Base-by-base conservation (phyloP, 2,888 invertebrate species). In the Macrophya alboannulata region DNA sequence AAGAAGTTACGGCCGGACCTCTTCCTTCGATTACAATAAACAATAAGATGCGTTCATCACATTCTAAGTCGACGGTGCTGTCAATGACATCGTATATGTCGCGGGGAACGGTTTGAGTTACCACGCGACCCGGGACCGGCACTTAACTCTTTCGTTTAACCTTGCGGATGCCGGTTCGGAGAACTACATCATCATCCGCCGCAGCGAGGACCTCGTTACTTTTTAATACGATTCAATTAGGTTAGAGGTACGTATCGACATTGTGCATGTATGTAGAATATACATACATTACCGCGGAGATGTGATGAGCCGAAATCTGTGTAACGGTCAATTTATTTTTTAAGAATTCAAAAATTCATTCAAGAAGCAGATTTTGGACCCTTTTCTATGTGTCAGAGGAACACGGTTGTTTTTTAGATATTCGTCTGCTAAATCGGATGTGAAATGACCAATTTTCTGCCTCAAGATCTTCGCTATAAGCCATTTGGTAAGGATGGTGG, bases 151-250 rank as follows among this genome's bases (percentile, higher is more conserved):
- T 10, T 45, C 74, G 43, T 45, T 74, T 74, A 74, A 74, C 74
- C 45, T 45, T 25, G 74, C 74, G 43, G 74, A 45, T 74, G 45
- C 74, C 45, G 74, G 25, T 45, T 74, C 74, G 74, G 25, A 45
- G 74, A 74, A 74, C 45, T 74, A 45, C 74, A 48, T 45, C 74
- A 48, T 45, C 72, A 74, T 45, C 45, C 72, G 25, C 45, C 5
- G 45, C 43, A n/a, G 74, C 45, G 12, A 74, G 21, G 74, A 74
- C 15, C 45, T 43, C 8, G 74, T 74, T 25, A 74, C 43, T 74
- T 48, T 74, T 45, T 45, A 74, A 45, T 43, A 12, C 74, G 74
- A 74, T 74, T 74, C 74, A 74, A 74, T 74, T 74, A 45, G 43
- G 21, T 10, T 0, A 15, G 74, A 25, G 12, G 25, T 17, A 55